Conservation (phyloP, 2,888 invertebrate genomes). For the Drosophila kambysellisi region DNA sequence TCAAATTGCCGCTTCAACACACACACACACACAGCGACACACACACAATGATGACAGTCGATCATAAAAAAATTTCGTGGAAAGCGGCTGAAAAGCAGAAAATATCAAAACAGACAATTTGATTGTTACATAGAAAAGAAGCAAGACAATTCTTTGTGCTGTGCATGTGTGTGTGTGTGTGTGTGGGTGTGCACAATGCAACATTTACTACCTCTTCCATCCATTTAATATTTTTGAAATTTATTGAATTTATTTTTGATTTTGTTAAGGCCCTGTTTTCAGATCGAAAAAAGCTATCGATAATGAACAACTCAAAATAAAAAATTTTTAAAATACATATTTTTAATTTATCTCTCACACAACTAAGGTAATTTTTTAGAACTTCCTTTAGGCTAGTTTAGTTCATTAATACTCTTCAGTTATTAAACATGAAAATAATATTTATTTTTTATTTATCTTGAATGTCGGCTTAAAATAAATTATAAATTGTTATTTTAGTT, state of each 20-base stretch:
- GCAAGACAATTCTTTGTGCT: constrained; percentile 23
- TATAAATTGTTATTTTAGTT: no score
- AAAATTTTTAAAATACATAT: background rate
- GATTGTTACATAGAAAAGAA: constrained; percentile 53
- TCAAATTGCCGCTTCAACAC: constrained; percentile 47
- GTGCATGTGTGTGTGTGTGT: constrained; percentile 3
- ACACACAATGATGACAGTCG: constrained; percentile 59
- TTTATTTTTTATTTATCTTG: no score
- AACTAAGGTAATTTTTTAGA: no score
- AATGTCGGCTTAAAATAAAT: no score
- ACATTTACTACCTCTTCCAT: background rate
- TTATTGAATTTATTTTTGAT: no score
- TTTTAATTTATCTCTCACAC: background rate
- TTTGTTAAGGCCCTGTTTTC: background rate
- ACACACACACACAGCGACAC: constrained; percentile 10
- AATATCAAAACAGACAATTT: constrained; percentile 52
- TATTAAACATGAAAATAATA: no score
- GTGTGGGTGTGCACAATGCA: constrained; percentile 14
- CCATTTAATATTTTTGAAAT: background rate
- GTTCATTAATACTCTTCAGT: no score
- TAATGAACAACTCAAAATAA: background rate
- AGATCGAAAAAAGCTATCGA: constrained; percentile 6
- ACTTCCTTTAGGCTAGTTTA: no score
- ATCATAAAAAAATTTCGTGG: constrained; percentile 57
- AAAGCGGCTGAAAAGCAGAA: constrained; percentile 37